phyloP scores from a whole-genome alignment of 2,888 invertebrate species.

The Aromia moschata region DNA sequence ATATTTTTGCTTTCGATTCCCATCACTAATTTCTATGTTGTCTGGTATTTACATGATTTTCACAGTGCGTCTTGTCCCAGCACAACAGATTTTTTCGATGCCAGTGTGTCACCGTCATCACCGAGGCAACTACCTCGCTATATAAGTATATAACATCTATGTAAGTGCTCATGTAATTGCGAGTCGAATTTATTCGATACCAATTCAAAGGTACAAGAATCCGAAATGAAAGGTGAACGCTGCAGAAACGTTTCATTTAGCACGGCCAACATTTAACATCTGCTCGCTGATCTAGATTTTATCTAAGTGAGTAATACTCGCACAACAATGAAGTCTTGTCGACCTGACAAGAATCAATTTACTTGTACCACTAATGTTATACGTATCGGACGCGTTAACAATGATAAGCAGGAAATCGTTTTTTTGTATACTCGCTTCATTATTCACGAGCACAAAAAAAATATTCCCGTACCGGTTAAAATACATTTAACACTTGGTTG shows the following conservation, averaged over 20 bases:
- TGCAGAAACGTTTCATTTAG: conserved; percentile 2
- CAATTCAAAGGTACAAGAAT: too few species aligned
- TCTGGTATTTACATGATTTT: too few species aligned
- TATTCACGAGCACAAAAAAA: background rate
- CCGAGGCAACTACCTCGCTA: too few species aligned
- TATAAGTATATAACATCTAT: too few species aligned
- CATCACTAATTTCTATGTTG: too few species aligned
- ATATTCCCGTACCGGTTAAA: background rate
- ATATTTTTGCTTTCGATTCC: too few species aligned
- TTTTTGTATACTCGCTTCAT: background rate
- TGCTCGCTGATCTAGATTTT: background rate
- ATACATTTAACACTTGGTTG: background rate
- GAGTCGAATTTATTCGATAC: too few species aligned
- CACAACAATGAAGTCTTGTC: conserved; percentile 7
- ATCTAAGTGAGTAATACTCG: conserved; percentile 3
- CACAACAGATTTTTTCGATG: too few species aligned
- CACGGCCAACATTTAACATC: conserved; percentile 2
- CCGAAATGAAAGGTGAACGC: too few species aligned
- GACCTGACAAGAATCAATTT: conserved; percentile 2
- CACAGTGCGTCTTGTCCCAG: too few species aligned
- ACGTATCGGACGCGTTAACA: background rate
- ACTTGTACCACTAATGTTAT: conserved; percentile 2
- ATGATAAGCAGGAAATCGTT: background rate
- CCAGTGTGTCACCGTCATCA: too few species aligned
- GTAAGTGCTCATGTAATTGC: too few species aligned